Evolutionary conservation across 2,797 vertebrate genomes (phyloP).

Genomic region (Sebastes minor): DNA sequence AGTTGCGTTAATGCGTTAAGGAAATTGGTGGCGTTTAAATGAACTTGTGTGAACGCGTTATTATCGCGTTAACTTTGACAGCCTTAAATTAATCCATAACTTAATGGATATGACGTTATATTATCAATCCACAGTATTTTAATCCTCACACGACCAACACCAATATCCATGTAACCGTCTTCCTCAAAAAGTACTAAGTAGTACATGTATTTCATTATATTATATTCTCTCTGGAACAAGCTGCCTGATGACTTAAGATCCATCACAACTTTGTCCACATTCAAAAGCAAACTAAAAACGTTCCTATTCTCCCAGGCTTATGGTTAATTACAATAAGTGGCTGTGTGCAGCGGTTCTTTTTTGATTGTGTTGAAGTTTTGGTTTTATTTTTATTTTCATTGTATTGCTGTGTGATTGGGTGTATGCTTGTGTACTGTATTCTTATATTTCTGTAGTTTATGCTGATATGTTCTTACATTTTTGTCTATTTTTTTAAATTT

Average conservation of each 20-base stretch:
- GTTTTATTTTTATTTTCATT: neutral
- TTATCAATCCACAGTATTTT: neutral
- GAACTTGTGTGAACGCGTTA: neutral
- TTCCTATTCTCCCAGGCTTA: neutral
- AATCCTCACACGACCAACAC: neutral
- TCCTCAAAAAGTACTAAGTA: neutral
- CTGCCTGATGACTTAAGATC: neutral
- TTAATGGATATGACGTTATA: neutral
- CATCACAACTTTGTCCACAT: neutral
- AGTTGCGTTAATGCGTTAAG: neutral
- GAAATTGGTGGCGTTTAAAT: neutral
- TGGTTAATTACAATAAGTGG: neutral
- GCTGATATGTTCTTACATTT: neutral
- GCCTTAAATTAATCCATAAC: no score
- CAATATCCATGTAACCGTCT: no score
- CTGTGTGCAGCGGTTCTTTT: neutral
- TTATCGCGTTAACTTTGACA: no score
- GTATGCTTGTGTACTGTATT: no score
- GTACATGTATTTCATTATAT: neutral
- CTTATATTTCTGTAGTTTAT: neutral
- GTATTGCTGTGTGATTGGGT: neutral
- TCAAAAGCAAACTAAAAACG: no score
- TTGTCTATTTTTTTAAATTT: neutral
- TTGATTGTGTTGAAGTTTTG: neutral
- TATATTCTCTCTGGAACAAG: neutral